These are phyloP conservation scores for Pseudopleuronectes americanus DNA, from an alignment of 2,797 vertebrate genomes.

Conservation along the genomic window DNA sequence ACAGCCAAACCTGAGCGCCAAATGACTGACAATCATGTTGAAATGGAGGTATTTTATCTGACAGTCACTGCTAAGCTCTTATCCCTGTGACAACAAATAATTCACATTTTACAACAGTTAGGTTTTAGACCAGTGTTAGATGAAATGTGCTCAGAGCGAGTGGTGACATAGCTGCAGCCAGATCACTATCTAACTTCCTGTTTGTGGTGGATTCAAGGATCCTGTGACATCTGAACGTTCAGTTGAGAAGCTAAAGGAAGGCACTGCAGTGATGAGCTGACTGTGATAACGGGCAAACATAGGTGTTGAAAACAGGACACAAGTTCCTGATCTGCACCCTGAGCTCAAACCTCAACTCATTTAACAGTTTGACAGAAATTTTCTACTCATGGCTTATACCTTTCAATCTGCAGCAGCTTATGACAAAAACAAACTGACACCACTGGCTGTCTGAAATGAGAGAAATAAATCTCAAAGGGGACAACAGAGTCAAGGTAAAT, in stretches of 20 bases:
- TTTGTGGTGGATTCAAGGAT: not conserved
- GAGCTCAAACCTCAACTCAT: not conserved
- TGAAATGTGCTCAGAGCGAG: not conserved
- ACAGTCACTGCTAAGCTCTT: not conserved
- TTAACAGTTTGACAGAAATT: too few species aligned
- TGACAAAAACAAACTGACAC: not conserved
- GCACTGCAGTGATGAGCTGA: not conserved
- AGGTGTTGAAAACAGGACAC: not conserved
- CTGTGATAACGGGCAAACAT: not conserved
- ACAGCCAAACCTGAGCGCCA: not conserved
- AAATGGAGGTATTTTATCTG: too few species aligned
- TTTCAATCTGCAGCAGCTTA: not conserved
- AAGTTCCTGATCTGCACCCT: not conserved
- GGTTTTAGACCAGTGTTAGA: not conserved
- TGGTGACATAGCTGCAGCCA: not conserved
- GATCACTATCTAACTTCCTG: not conserved
- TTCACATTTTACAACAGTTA: not conserved
- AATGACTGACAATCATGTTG: too few species aligned
- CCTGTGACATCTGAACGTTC: not conserved
- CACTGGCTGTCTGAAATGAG: not conserved
- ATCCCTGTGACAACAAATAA: not conserved
- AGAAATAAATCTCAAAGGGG: not conserved
- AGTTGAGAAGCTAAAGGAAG: not conserved
- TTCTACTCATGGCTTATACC: too few species aligned
- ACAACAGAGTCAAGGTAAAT: not conserved